Percentiles rank a stretch among this genome's conserved stretches.
phyloP scores from a whole-genome alignment of 2,797 vertebrate species.

The Anniella stebbinsi region DNA sequence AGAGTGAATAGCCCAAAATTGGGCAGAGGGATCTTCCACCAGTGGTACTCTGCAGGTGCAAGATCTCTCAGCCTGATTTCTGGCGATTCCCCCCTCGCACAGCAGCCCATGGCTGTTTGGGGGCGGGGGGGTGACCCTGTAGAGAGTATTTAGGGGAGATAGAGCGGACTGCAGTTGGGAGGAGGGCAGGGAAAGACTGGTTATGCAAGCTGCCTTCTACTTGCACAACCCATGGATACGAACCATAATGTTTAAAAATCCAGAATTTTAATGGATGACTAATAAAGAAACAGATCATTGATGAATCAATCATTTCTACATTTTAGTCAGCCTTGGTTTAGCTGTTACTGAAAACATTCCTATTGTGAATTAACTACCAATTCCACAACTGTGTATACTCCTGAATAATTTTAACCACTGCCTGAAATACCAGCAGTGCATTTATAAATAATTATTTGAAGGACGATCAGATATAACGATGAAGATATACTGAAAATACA shows the following conservation, averaged over 20 bases:
- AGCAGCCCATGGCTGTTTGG: too few species aligned
- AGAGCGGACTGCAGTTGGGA: too few species aligned
- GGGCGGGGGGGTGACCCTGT: too few species aligned
- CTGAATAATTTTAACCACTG: background rate
- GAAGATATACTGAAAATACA: background rate
- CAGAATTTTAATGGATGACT: background rate
- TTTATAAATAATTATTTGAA: background rate
- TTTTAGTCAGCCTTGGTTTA: background rate
- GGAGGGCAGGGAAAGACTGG: too few species aligned
- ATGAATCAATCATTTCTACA: background rate
- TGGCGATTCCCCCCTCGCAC: too few species aligned
- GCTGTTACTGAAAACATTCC: background rate
- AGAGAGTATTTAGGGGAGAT: too few species aligned
- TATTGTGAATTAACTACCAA: background rate
- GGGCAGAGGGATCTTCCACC: too few species aligned
- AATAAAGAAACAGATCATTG: background rate
- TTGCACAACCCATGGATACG: too few species aligned
- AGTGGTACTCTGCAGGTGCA: too few species aligned
- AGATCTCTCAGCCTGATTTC: too few species aligned
- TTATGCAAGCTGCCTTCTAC: too few species aligned
- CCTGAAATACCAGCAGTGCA: background rate
- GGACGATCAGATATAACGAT: background rate
- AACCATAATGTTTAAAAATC: background rate
- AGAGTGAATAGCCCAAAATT: too few species aligned
- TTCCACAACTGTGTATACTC: background rate